These are phyloP conservation scores for Ceramica pisi DNA, from an alignment of 2,888 invertebrate species.

Conservation along the genomic window DNA sequence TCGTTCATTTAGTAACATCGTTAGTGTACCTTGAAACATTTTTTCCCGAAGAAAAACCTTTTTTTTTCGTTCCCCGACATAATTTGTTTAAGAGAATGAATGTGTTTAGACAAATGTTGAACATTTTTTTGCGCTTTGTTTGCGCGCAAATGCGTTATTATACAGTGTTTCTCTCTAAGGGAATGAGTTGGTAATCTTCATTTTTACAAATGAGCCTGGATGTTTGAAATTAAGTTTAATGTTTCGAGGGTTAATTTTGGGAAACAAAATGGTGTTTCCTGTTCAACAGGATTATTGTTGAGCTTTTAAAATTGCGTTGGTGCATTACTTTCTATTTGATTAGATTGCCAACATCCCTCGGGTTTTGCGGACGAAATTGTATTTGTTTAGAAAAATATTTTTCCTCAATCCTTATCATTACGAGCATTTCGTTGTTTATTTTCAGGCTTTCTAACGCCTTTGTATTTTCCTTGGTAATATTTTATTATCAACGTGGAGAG, in stretches of 20 bases:
- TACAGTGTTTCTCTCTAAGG: slow-evolving; percentile 58
- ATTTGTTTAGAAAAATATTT: slow-evolving; percentile 36
- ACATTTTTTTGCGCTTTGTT: slow-evolving; percentile 72
- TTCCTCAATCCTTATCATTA: slow-evolving; percentile 26
- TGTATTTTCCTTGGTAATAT: slow-evolving; percentile 10
- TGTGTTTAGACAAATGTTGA: slow-evolving; percentile 77
- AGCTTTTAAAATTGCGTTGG: slow-evolving; percentile 47
- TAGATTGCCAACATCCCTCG: slow-evolving; percentile 41
- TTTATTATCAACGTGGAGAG: background rate
- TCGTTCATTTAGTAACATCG: slow-evolving; percentile 79
- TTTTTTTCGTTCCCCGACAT: slow-evolving; percentile 73
- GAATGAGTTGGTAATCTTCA: slow-evolving; percentile 64
- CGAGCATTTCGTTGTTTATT: slow-evolving; percentile 14
- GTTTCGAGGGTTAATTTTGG: slow-evolving; percentile 51
- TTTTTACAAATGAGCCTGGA: slow-evolving; percentile 60
- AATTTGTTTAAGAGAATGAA: slow-evolving; percentile 81
- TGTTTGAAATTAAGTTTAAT: slow-evolving; percentile 66
- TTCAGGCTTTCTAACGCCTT: slow-evolving; percentile 5
- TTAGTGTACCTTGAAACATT: slow-evolving; percentile 70
- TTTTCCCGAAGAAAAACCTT: slow-evolving; percentile 57
- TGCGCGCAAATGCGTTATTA: slow-evolving; percentile 71
- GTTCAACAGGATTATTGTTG: slow-evolving; percentile 45
- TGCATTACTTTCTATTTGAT: slow-evolving; percentile 59
- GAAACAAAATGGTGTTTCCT: slow-evolving; percentile 52
- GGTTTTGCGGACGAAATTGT: slow-evolving; percentile 22